Conservation (phyloP, 2,113 vertebrate genomes). For the Lates calcarifer region DNA sequence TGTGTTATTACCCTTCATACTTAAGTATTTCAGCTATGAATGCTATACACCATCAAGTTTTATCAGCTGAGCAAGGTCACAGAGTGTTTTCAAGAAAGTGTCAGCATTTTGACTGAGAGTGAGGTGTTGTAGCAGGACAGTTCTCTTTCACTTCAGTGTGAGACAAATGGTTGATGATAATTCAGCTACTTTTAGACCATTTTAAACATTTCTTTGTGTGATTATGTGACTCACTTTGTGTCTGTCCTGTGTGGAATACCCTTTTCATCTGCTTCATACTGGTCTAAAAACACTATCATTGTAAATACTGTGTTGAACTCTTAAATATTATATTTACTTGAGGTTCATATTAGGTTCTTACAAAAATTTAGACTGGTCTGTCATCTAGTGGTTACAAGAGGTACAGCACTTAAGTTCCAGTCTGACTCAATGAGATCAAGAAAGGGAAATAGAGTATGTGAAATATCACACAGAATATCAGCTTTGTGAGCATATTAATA, state of each 20-base stretch:
- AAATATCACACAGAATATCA: neutral
- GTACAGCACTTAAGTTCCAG: conserved; percentile 5
- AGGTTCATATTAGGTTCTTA: neutral
- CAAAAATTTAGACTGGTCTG: conserved; percentile 21
- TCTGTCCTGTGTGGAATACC: neutral
- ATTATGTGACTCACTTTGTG: neutral
- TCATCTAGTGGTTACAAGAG: conserved; percentile 64
- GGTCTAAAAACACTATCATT: neutral
- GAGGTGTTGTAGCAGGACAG: neutral
- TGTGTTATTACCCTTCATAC: conserved; percentile 11
- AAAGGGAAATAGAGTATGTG: neutral
- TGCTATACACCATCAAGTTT: neutral
- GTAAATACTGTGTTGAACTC: neutral
- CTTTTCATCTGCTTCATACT: neutral
- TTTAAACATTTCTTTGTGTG: neutral
- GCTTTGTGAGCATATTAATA: neutral
- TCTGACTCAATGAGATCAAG: neutral
- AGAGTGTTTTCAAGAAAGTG: neutral
- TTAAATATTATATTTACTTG: neutral
- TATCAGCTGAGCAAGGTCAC: neutral
- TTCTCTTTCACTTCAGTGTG: neutral
- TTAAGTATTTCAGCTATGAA: conserved; percentile 27
- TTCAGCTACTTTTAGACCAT: neutral
- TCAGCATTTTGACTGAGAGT: neutral
- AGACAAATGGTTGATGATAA: neutral